Evolutionary conservation across 2,888 invertebrate species (phyloP).

Genomic region (Coenonympha glycerion): DNA sequence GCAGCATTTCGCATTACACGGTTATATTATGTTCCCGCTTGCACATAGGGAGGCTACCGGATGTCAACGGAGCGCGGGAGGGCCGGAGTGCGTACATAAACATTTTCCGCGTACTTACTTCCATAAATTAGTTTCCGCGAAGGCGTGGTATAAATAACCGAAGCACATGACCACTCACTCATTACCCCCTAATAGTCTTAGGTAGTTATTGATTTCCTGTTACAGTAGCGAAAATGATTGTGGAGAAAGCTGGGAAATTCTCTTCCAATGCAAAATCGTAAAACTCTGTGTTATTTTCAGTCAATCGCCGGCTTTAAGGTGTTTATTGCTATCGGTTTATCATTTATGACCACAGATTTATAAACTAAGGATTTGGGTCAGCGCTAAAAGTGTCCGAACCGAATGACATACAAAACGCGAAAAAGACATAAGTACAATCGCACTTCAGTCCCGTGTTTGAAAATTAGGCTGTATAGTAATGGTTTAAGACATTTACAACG

Average conservation of each 20-base stretch:
- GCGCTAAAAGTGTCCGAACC: no score
- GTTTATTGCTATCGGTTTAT: no score
- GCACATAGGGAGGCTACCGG: slow-evolving; percentile 51
- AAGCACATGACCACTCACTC: slow-evolving; percentile 61
- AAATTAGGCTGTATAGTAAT: no score
- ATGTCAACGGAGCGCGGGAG: slow-evolving; percentile 60
- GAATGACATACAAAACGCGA: no score
- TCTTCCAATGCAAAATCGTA: no score
- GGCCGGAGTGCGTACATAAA: slow-evolving; percentile 62
- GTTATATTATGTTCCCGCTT: slow-evolving; percentile 32
- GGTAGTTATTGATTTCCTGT: slow-evolving; percentile 64
- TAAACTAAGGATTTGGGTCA: no score
- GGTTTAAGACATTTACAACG: no score
- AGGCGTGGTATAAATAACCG: slow-evolving; percentile 71
- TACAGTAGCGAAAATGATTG: slow-evolving; percentile 23
- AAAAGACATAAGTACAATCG: no score
- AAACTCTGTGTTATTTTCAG: no score
- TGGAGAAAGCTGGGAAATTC: slow-evolving; percentile 1
- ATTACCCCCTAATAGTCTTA: slow-evolving; percentile 71
- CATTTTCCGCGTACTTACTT: slow-evolving; percentile 75
- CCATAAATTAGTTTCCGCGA: slow-evolving; percentile 74
- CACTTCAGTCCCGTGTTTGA: no score
- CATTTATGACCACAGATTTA: no score
- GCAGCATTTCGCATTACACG: slow-evolving; percentile 31
- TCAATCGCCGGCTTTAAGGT: no score